Percentiles rank a stretch among this genome's conserved stretches.
phyloP scores from a whole-genome alignment of 2,797 vertebrate species.

The Gadopsis marmoratus region DNA sequence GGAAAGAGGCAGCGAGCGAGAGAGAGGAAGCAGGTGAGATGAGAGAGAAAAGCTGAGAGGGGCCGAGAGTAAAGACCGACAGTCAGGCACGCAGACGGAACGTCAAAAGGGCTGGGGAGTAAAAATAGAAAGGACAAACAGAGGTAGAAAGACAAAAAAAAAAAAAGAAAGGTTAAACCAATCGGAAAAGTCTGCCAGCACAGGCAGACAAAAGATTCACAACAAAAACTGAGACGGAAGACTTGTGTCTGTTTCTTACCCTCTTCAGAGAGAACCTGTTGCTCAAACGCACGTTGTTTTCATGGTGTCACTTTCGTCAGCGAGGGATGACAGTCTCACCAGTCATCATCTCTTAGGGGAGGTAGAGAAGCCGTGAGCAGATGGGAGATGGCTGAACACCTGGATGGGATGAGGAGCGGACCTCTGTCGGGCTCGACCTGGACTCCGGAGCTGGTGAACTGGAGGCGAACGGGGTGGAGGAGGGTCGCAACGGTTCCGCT shows the following conservation, averaged over 20 bases:
- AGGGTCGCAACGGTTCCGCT: too few species aligned
- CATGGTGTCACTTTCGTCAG: not conserved
- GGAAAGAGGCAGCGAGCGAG: conserved; percentile 25
- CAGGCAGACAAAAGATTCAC: not conserved
- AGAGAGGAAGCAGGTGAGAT: conserved; percentile 20
- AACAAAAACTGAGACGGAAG: not conserved
- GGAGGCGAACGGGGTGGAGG: too few species aligned
- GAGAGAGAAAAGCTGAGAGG: conserved; percentile 19
- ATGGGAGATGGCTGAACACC: too few species aligned
- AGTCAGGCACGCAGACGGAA: conserved; percentile 47
- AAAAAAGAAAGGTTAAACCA: conserved; percentile 5
- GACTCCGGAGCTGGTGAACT: too few species aligned
- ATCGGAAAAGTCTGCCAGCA: conserved; percentile 26
- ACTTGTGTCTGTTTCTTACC: not conserved
- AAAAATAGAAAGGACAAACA: conserved; percentile 37
- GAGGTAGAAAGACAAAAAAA: conserved; percentile 5
- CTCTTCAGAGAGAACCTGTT: conserved; percentile 6
- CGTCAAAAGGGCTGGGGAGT: conserved; percentile 50
- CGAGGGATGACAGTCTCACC: not conserved
- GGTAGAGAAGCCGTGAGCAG: too few species aligned
- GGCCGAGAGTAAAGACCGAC: conserved; percentile 40
- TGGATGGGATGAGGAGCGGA: too few species aligned
- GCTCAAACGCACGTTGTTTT: not conserved
- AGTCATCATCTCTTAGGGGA: too few species aligned
- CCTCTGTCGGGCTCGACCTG: too few species aligned